These are phyloP conservation scores for Steinernema khuongi DNA, from an alignment of 1,140 invertebrate genomes.

Conservation along the genomic window DNA sequence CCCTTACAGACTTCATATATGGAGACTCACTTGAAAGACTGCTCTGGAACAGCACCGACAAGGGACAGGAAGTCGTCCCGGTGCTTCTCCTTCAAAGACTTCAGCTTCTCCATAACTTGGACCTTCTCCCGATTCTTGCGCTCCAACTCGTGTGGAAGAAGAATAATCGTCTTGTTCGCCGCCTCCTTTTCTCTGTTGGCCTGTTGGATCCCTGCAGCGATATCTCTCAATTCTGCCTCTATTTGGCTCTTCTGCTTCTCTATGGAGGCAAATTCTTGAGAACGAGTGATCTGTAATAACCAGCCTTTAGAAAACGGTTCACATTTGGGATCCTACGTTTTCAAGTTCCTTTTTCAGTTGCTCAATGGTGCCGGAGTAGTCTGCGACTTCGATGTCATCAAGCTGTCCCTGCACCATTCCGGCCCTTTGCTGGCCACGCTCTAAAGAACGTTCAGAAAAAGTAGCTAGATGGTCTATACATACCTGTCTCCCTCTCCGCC, in stretches of 20 bases:
- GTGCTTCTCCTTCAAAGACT: neutral
- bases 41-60: neutral
- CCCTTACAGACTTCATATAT: too few species aligned
- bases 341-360: neutral
- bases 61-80: constrained; percentile 3
- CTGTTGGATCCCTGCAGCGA: too few species aligned
- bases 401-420: neutral
- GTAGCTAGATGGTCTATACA: neutral
- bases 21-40: neutral
- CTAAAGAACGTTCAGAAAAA: neutral
- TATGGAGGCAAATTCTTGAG: neutral
- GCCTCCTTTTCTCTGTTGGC: too few species aligned
- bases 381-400: neutral
- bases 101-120: neutral
- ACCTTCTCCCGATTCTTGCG: neutral
- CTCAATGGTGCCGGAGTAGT: neutral
- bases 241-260: neutral
- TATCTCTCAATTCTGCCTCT: too few species aligned
- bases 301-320: neutral
- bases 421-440: neutral
- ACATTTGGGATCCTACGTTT: neutral
- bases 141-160: too few species aligned
- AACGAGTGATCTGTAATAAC: too few species aligned
- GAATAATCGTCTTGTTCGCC: too few species aligned
- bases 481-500: neutral